A percentile compares a stretch with the other conserved stretches of the same genome.
Conservation (phyloP, 2,113 vertebrate genomes). For the Spea multiplicata region DNA sequence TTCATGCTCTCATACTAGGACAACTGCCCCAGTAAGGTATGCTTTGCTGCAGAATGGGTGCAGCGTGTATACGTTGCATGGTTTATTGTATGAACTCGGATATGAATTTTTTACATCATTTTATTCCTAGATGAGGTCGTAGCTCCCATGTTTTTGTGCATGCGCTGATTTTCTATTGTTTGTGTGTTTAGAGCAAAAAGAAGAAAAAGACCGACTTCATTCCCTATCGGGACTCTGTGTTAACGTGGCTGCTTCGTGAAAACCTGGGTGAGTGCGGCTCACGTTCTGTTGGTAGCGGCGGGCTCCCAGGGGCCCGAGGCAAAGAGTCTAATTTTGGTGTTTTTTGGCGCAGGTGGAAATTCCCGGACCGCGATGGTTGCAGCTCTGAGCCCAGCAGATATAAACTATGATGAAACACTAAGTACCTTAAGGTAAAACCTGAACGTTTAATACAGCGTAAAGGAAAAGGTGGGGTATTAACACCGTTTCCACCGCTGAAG, state of each 20-base stretch:
- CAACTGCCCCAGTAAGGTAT: constrained; percentile 98
- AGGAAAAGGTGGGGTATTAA: too few species aligned
- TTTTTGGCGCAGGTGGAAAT: constrained; percentile 75
- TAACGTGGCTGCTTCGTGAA: constrained; percentile 97
- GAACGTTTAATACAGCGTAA: too few species aligned
- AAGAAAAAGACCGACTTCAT: constrained; percentile 99
- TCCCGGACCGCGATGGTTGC: constrained; percentile 98
- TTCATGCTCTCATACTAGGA: constrained; percentile 82
- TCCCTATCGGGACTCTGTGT: constrained; percentile 94
- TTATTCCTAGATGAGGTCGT: too few species aligned
- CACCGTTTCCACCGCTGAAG: not conserved
- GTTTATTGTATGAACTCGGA: too few species aligned
- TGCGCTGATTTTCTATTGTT: constrained; percentile 24
- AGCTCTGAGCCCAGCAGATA: constrained; percentile 96
- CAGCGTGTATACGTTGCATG: not conserved
- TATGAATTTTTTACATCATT: too few species aligned
- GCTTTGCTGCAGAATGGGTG: constrained; percentile 13
- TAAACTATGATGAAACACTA: constrained; percentile 98
- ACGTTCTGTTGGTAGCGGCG: not conserved
- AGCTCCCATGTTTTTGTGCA: not conserved
- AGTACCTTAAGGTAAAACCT: constrained; percentile 88
- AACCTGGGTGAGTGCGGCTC: constrained; percentile 79
- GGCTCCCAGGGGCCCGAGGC: too few species aligned
- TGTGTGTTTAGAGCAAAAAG: constrained; percentile 88
- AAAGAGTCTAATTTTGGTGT: not conserved